phyloP scores from a whole-genome alignment of 2,888 invertebrate genomes.

The Agrilus biguttatus region DNA sequence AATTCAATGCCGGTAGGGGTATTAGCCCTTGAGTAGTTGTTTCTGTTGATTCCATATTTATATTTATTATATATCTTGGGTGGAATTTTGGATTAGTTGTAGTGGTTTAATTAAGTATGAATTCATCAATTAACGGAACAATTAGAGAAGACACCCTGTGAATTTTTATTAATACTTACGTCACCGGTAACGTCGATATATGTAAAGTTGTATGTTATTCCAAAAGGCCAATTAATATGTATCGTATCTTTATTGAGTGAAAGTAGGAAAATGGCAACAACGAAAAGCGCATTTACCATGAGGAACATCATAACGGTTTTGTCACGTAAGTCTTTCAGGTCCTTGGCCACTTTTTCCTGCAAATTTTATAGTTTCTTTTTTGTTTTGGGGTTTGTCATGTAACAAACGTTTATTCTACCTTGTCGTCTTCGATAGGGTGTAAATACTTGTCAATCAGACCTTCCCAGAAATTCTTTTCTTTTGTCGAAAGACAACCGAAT shows the following conservation, averaged over 20 bases:
- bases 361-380: slow-evolving; percentile 10
- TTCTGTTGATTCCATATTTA: too few species aligned
- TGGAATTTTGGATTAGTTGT: too few species aligned
- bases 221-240: slow-evolving; percentile 54
- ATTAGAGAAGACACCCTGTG: not conserved
- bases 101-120: too few species aligned
- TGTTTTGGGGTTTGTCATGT: not conserved
- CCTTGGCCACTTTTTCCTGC: slow-evolving; percentile 27
- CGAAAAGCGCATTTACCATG: slow-evolving; percentile 65
- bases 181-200: slow-evolving; percentile 17
- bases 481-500: slow-evolving; percentile 45
- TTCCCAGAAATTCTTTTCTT: slow-evolving; percentile 65
- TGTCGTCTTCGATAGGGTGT: slow-evolving; percentile 53
- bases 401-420: slow-evolving; percentile 26
- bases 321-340: slow-evolving; percentile 48
- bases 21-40: too few species aligned
- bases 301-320: slow-evolving; percentile 54
- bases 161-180: slow-evolving; percentile 12
- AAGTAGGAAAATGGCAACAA: slow-evolving; percentile 56
- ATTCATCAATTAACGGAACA: not conserved
- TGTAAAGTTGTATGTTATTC: slow-evolving; percentile 34
- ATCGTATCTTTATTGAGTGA: slow-evolving; percentile 57
- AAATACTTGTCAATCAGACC: slow-evolving; percentile 63
- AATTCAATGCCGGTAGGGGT: too few species aligned
- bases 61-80: too few species aligned